These are phyloP conservation scores for Tryphoninae sp. DNA, from an alignment of 2,888 invertebrate genomes.

Conservation along the genomic window DNA sequence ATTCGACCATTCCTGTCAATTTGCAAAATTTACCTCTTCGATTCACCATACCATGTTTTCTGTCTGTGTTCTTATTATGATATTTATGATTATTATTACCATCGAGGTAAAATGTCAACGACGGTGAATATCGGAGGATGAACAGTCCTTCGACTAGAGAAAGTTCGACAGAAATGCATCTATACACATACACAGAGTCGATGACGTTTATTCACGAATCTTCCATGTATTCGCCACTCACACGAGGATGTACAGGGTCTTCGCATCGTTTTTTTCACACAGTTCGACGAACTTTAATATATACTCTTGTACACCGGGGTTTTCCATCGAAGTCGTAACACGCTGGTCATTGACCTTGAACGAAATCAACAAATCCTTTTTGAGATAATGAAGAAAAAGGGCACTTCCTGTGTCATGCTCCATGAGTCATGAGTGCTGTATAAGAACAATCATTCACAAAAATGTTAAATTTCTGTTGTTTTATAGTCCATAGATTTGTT, in stretches of 20 bases:
- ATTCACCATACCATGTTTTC: neutral
- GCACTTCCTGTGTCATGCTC: constrained; percentile 19
- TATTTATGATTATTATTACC: neutral
- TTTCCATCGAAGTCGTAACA: constrained; percentile 46
- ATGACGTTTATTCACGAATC: constrained; percentile 8
- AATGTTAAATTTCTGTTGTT: constrained; percentile 28
- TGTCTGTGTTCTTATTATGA: neutral
- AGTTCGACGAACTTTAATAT: constrained; percentile 31
- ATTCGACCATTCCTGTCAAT: constrained; percentile 4
- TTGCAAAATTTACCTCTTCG: neutral
- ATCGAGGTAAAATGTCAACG: neutral
- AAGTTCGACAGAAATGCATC: constrained; percentile 17
- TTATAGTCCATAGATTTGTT: neutral
- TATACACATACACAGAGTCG: neutral
- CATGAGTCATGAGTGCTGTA: neutral
- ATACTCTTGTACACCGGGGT: neutral
- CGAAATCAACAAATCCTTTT: constrained; percentile 41
- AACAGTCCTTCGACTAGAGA: neutral
- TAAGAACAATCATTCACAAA: neutral
- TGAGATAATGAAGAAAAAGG: constrained; percentile 5
- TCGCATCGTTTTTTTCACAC: neutral
- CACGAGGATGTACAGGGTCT: neutral
- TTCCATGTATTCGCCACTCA: neutral
- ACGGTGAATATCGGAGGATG: neutral
- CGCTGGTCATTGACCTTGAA: constrained; percentile 44